These are phyloP conservation scores for Frieseomelitta varia DNA, from an alignment of 1,140 invertebrate genomes.

Conservation along the genomic window DNA sequence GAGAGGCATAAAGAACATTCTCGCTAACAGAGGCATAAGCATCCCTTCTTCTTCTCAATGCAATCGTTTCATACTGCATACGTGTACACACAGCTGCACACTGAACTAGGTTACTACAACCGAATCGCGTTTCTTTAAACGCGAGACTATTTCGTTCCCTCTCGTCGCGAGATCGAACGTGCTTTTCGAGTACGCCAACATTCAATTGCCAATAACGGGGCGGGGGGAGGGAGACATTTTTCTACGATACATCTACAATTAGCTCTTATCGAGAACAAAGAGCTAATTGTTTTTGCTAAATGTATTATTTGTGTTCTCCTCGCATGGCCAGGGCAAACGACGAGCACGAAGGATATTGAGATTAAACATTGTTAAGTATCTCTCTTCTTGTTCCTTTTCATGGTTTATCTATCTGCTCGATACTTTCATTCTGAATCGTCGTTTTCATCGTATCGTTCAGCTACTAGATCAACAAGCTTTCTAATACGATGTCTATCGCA, in stretches of 20 bases:
- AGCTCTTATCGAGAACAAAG: slow-evolving; percentile 25
- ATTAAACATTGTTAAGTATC: background rate
- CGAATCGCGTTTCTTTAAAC: slow-evolving; percentile 3
- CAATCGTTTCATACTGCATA: slow-evolving; percentile 32
- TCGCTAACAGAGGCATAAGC: slow-evolving; percentile 25
- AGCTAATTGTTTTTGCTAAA: slow-evolving; percentile 24
- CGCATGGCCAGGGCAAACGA: background rate
- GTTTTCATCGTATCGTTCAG: background rate
- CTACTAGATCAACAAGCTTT: background rate
- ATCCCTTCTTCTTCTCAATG: slow-evolving; percentile 30
- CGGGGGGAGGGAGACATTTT: background rate
- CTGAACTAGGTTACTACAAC: slow-evolving; percentile 45
- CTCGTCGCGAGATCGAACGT: background rate
- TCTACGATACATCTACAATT: slow-evolving; percentile 8
- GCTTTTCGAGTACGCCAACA: background rate
- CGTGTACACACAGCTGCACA: background rate
- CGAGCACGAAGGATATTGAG: background rate
- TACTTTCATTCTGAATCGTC: no score
- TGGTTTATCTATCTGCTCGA: background rate
- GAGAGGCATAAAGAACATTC: slow-evolving; percentile 34
- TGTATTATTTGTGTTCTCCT: background rate
- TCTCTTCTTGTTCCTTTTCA: background rate
- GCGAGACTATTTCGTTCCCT: background rate
- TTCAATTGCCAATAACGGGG: slow-evolving; percentile 5
- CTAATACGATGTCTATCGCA: no score